These are phyloP conservation scores for Molossus molossus DNA, from an alignment of 2,797 vertebrate species.

Conservation along the genomic window DNA sequence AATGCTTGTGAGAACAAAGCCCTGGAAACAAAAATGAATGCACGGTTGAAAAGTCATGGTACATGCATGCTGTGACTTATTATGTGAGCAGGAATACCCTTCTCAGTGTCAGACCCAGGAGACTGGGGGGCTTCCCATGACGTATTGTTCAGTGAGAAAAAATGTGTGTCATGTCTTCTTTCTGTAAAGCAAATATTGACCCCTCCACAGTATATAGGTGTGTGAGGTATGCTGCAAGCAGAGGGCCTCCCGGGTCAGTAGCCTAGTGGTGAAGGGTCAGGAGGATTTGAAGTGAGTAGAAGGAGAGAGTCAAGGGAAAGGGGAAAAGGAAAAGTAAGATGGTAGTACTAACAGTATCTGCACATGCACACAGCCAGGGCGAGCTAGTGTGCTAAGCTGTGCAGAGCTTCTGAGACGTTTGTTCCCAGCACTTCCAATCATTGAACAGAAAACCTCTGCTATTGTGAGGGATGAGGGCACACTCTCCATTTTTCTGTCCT, in stretches of 20 bases:
- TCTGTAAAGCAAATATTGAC: conserved; percentile 19
- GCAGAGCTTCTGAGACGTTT: neutral
- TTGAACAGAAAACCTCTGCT: neutral
- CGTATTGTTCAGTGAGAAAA: conserved; percentile 35
- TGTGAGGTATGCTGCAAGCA: neutral
- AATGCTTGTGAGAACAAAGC: conserved; percentile 6
- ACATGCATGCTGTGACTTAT: neutral
- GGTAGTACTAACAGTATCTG: no score
- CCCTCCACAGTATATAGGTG: neutral
- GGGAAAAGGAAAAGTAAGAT: neutral
- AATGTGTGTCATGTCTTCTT: neutral
- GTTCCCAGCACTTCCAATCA: no score
- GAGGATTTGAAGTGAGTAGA: neutral
- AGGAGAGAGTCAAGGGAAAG: neutral
- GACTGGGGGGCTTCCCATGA: neutral
- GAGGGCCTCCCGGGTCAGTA: no score
- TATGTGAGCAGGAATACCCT: neutral
- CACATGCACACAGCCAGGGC: rapidly evolving
- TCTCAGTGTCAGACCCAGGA: neutral
- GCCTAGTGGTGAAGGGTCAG: neutral
- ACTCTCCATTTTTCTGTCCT: neutral
- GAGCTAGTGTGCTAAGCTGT: neutral
- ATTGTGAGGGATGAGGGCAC: neutral
- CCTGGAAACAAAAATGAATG: conserved; percentile 23
- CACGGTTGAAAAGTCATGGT: neutral